Evolutionary conservation across 2,888 invertebrate species (phyloP), one percentile per base, ranked within the genome.

Genomic region (Drosophila leonis): DNA sequence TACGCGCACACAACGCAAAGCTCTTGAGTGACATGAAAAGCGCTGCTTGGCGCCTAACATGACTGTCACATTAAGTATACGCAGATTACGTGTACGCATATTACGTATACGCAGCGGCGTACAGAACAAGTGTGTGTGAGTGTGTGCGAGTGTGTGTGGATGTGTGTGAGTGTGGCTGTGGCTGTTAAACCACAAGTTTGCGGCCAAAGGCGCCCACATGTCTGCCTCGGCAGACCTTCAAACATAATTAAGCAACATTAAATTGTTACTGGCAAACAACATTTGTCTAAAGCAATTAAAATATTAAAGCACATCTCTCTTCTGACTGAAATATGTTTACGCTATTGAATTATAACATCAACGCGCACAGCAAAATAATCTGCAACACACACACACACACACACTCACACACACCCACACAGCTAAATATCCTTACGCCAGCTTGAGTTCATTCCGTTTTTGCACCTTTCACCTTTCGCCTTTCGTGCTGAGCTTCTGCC

Each of bases 51-150:
- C 63, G 57, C 44, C 62, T 55, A 54, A 39, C 39, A 49, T 55
- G 29, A 55, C 63, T 76, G 76, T 73, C 76, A 68, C 54, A 65
- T 78, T 76, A 78, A 57, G 67, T 78, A 78, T 77, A 67, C 65
- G 57, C 65, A 37, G n/a, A 27, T 59, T 44, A 66, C 61, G 65
- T 52, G 76, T 56, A 65, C 76, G 37, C 72, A 61, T 46, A 71
- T 69, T 57, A 69, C 64, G 68, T 54, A 80, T 54, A 66, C 72
- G 35, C 72, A 65, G 35, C 29, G 46, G 42, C 59, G n/a, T 13
- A 57, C 33, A 59, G 41, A 7, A 37, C 24, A 57, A 13, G 7
- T 12, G 13, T 3, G 10, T 51, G 4, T 46, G 18, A 12, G 20
- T 44, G 29, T 0, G 13, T 8, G 39, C 24, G n/a, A n/a, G n/a